Percentiles rank a stretch among this genome's conserved stretches.
phyloP scores from a whole-genome alignment of 1,140 invertebrate genomes.

The Spodoptera frugiperda region DNA sequence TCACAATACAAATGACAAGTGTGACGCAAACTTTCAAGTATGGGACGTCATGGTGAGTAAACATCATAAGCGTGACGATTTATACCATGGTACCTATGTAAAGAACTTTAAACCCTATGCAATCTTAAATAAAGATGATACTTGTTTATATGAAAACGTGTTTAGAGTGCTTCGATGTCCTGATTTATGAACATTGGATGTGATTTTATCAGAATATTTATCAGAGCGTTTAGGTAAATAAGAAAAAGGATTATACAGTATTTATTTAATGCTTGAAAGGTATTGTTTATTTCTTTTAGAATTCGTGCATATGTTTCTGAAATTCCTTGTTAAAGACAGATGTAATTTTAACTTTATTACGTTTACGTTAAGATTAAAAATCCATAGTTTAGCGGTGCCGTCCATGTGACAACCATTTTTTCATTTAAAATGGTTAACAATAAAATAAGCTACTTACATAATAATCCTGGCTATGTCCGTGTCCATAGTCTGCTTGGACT shows the following conservation, averaged over 20 bases:
- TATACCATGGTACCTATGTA: neutral
- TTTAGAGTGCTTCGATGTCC: constrained; percentile 10
- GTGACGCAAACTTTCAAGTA: constrained; percentile 52
- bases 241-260: neutral
- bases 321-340: too few species aligned
- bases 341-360: too few species aligned
- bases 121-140: neutral
- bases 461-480: constrained; percentile 55
- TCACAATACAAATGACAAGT: constrained; percentile 46
- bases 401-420: too few species aligned
- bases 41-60: constrained; percentile 60
- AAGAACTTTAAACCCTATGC: neutral
- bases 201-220: constrained; percentile 24
- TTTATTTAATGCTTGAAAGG: too few species aligned
- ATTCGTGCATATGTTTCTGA: too few species aligned
- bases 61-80: constrained; percentile 49
- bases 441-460: constrained; percentile 68
- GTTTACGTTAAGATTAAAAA: too few species aligned
- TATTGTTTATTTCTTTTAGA: neutral
- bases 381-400: too few species aligned
- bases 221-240: constrained; percentile 22
- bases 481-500: constrained; percentile 10
- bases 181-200: constrained; percentile 44
- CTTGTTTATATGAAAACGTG: neutral
- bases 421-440: too few species aligned